Evolutionary conservation across 2,888 invertebrate genomes (phyloP), one percentile per base, ranked within the genome.

Genomic region (Anagyrus pseudococci): DNA sequence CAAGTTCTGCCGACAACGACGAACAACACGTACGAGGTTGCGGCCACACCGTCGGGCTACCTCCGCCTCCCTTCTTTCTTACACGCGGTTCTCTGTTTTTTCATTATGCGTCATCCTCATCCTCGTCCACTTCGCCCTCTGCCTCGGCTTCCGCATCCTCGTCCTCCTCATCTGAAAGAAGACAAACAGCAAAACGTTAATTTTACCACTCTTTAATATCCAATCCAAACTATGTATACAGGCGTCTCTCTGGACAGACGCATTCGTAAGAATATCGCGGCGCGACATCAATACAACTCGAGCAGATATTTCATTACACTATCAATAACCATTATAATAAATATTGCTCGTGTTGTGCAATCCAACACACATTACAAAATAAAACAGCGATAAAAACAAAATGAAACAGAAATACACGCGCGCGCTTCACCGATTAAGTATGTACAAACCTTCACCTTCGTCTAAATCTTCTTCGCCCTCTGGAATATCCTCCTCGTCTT

Each of bases 401-500:
- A 37, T 37, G 8, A 37, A 37, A 37, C 10, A 10, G 13, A 37
- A 8, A 37, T 49, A 29, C 29, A n/a, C n/a, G n/a, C n/a, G n/a
- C n/a, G n/a, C n/a, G n/a, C n/a, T n/a, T n/a, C n/a, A n/a, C n/a
- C n/a, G n/a, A n/a, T n/a, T n/a, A n/a, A n/a, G n/a, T n/a, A n/a
- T n/a, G n/a, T n/a, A n/a, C n/a, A n/a, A n/a, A n/a, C n/a, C n/a
- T n/a, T 77, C 76, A 13, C 71, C 77, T 46, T 78, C 79, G 61
- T 76, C 80, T 57, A 77, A 69, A 59, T 77, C 79, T 60, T 81
- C 82, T 80, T 86, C 88, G 72, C 86, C 83, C 69, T 84, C 85
- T 33, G 83, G 88, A 77, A 88, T 84, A 77, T 88, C 88, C 72
- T 88, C 88, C n/a, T 88, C 88, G 68, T 87, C 88, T n/a, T 88